Base-by-base conservation (phyloP, 2,113 vertebrate genomes). In the Thalassarche chlororhynchos region DNA sequence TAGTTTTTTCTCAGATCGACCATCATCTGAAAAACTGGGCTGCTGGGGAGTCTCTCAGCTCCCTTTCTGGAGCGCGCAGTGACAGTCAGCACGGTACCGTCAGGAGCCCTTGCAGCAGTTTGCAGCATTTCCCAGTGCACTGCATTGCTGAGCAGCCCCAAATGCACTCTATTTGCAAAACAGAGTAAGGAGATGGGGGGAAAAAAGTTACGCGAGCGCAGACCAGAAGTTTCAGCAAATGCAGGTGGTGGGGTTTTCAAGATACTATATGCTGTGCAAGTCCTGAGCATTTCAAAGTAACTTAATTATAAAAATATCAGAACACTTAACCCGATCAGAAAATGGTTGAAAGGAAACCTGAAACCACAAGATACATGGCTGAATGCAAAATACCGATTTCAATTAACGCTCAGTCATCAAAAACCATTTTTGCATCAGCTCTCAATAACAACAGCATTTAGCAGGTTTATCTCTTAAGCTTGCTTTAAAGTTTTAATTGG, bases 321-420 rank as follows among this genome's bases (percentile, higher is more conserved):
- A 92, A 84, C 38, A 40, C 19, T 65, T 82, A 85, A 76, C 58
- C 76, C 44, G 89, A 80, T 23, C 84, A 87, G 61, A 47, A 95
- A 84, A 87, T 8, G 57, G 52, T 47, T 91, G 55, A 47, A 78
- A 84, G 52, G 91, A 84, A 96, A 91, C 54, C 54, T 85, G 84
- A 96, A 40, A 72, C 70, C 55, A 40, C 36, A 66, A 68, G 60
- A 82, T 29, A 55, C 17, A 31, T 1, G 3, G 31, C 77, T 93
- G 82, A 64, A 87, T 25, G 28, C 70, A 90, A 82, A 95, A 85
- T 3, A 90, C 70, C 7, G 0, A 44, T 46, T 83, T 52, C 84
- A 83, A 83, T 88, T 93, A 90, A 83, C 29, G 71, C 58, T 76
- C 49, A 69, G 81, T 61, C 91, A 93, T 83, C 89, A 89, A 55